Evolutionary conservation across 2,113 vertebrate species (phyloP), one percentile per base, ranked within the genome.

Genomic region (Erpornis zantholeuca): DNA sequence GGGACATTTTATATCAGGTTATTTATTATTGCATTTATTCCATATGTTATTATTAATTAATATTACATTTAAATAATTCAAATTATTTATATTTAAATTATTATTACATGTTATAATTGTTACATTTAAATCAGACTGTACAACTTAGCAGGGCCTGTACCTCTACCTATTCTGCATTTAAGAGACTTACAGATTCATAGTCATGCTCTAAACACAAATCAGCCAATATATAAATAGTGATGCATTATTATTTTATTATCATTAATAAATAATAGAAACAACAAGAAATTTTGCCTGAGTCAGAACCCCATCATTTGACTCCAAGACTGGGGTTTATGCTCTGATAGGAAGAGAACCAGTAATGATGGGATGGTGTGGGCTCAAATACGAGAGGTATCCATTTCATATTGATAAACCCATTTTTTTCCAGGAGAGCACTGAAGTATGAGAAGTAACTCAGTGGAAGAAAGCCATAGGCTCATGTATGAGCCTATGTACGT

Each of bases 171-270:
- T 77, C 47, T 59, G 24, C 38, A 82, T 91, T 80, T 88, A 85
- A 80, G 54, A 87, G 56, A 87, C 23, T 42, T 92, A 66, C 52
- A 80, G 61, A 82, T 92, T 95, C 63, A 76, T 7, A 63, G 35
- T 63, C 63, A 66, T 21, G 63, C 59, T 83, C 50, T 66, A 90
- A 83, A 91, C 54, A 82, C 27, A 31, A 93, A 96, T 83, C 64
- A 75, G 47, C 15, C 78, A 80, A 93, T 90, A 52, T 38, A 97
- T 95, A 95, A 95, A 89, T 89, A 83, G 96, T 81, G 68, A 82
- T 40, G 28, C 59, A 93, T 97, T 94, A 95, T 86, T 96, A 94
- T 94, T 96, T 94, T 70, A 95, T 91, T 88, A 70, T 47, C 56
- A 86, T 93, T 90, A 93, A 95, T 94, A 96, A 94, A 60, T 94